Evolutionary conservation across 2,113 vertebrate species (phyloP), one percentile per base, ranked within the genome.

Genomic region (Trichomycterus rosablanca): DNA sequence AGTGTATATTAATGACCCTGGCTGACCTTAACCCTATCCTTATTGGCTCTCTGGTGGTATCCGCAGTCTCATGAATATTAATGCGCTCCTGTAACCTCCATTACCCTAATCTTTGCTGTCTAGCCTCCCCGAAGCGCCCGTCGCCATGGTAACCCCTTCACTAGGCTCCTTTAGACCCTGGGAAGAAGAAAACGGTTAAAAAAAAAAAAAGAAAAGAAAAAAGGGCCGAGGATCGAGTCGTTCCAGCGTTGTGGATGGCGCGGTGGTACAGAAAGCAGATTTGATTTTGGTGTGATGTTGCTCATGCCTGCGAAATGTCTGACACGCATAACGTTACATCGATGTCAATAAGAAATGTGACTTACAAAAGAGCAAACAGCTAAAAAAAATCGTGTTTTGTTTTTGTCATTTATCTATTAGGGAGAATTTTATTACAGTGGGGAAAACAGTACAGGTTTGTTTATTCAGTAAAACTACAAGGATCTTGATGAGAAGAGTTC

Each of bases 81-180:
- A 89, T 88, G 76, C 75, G 56, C 81, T 84, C 84, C 82, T 84
- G 83, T 87, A 87, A 89, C 87, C 87, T 89, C 87, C 84, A 89
- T 89, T 89, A 89, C 86, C 87, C 87, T 88, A 88, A 89, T 89
- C 87, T 87, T 86, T 87, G 84, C 87, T 84, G 86, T 86, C 87
- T 89, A 85, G 86, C 84, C 84, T 87, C 82, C 84, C 86, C 78
- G 83, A 87, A 88, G 85, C 82, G 83, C 80, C 76, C 70, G 86
- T 89, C 78, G 78, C 86, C 84, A 89, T 89, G 84, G 87, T 83
- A 87, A 89, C 84, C 81, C 72, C 65, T 83, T 87, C 83, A 86
- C 84, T 76, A 84, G 79, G 70, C 83, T 86, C 81, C 76, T 87
- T 74, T 76, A 85, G 84, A 85, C 80, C 76, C 70, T 71, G 58